A percentile compares a stretch with the other conserved stretches of the same genome.
phyloP scores from a whole-genome alignment of 2,113 vertebrate genomes.

The Pampusana beccarii region DNA sequence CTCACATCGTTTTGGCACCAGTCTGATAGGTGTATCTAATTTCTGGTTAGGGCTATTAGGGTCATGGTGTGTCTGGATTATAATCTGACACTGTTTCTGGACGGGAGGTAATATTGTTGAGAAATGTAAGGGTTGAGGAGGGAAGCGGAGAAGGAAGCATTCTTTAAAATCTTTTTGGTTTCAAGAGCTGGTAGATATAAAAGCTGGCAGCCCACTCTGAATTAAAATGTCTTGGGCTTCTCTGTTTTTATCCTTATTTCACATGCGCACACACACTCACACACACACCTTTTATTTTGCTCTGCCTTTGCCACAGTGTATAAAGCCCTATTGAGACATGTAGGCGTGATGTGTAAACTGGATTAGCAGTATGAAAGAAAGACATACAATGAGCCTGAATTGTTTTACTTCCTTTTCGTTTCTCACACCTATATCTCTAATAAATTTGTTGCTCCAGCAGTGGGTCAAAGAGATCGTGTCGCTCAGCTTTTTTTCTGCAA shows the following conservation, averaged over 20 bases:
- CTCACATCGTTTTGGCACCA: not conserved
- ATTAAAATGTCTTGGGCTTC: slow-evolving; percentile 56
- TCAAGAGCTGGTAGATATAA: slow-evolving; percentile 5
- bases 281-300: slow-evolving; percentile 79
- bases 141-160: not conserved
- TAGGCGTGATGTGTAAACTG: slow-evolving; percentile 86
- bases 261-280: not conserved
- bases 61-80: not conserved
- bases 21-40: slow-evolving; percentile 16
- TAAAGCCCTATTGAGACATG: slow-evolving; percentile 83
- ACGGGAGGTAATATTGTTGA: not conserved
- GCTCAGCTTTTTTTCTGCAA: slow-evolving; percentile 46
- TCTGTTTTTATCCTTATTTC: slow-evolving; percentile 39
- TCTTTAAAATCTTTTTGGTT: slow-evolving; percentile 28
- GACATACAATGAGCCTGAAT: slow-evolving; percentile 82
- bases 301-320: slow-evolving; percentile 77
- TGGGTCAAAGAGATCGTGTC: slow-evolving; percentile 78
- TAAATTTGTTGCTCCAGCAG: slow-evolving; percentile 84
- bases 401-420: slow-evolving; percentile 87
- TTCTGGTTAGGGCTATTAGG: not conserved
- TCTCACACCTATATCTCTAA: slow-evolving; percentile 83
- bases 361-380: slow-evolving; percentile 86
- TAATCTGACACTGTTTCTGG: slow-evolving; percentile 20
- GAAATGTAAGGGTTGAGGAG: not conserved
- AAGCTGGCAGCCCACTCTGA: slow-evolving; percentile 41